These are phyloP conservation scores for Drosophila quasianomalipes DNA, from an alignment of 2,888 invertebrate species.

Conservation along the genomic window DNA sequence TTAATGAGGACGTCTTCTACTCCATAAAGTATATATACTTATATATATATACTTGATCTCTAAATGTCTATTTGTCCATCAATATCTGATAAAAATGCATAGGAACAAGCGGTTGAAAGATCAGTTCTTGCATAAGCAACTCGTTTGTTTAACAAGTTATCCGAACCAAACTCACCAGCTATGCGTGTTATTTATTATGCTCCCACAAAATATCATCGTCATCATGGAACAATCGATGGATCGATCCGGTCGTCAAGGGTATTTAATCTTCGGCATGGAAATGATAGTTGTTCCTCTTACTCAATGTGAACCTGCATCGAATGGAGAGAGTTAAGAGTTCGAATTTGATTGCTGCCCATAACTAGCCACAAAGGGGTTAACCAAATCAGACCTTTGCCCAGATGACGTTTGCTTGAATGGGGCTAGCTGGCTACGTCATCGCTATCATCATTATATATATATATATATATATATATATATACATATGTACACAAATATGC, in stretches of 20 bases:
- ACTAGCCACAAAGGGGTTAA: constrained; percentile 5
- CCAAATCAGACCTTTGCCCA: constrained; percentile 16
- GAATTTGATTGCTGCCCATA: neutral
- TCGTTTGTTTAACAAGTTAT: neutral
- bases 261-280: neutral
- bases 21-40: neutral
- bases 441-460: constrained; percentile 3
- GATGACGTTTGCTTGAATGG: constrained; percentile 3
- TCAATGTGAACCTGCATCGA: neutral
- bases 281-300: neutral
- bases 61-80: neutral
- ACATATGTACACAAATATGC: neutral
- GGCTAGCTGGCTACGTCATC: constrained; percentile 14
- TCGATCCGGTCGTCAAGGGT: neutral
- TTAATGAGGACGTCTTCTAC: neutral
- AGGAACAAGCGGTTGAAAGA: neutral
- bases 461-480: neutral
- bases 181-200: neutral
- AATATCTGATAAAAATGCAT: neutral
- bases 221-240: neutral
- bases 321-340: neutral
- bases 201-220: neutral
- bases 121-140: neutral
- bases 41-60: neutral
- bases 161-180: neutral